Base-by-base conservation (phyloP, 2,888 invertebrate species). In the Agrilus mali region DNA sequence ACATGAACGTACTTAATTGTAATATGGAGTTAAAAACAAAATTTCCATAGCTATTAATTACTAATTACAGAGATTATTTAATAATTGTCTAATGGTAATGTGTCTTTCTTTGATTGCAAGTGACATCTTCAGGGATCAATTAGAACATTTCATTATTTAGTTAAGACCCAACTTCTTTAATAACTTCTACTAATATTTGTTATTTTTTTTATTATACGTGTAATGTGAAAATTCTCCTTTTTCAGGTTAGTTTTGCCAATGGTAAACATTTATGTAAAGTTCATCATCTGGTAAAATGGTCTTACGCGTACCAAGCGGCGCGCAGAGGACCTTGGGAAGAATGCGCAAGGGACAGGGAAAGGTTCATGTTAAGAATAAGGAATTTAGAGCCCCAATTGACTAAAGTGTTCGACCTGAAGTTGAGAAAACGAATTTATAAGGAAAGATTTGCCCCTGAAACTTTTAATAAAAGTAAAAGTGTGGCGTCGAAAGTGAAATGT, bases 311-410 rank as follows among this genome's bases (percentile, higher is more conserved):
- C 48, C 66, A 70, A 40, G 65, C 66, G 15, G 73, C 74, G 3
- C 63, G 77, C n/a, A 67, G 61, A 50, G 75, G 75, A 3, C 72
- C 68, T 2, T 77, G 76, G 76, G 75, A 76, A 54, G 60, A 69
- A 55, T 65, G 65, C 52, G 73, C 68, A 2, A 58, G 73, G 31
- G 76, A 77, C 47, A 59, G 72, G 36, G 65, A 57, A 7, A 61
- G 75, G 35, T 77, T 77, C 54, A 62, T 58, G 39, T 54, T 55
- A 10, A 62, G 72, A 36, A 69, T 74, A 32, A 47, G 20, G 17
- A 27, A 38, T 42, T 60, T 75, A n/a, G 55, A 57, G 35, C 49
- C 50, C 1, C 53, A 66, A 27, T 33, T 50, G 27, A 36, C 36
- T 27, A 32, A 12, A 10, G 54, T 72, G 40, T 56, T 72, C 14